Conservation (phyloP, 2,888 invertebrate genomes). For the Cosmia trapezina region DNA sequence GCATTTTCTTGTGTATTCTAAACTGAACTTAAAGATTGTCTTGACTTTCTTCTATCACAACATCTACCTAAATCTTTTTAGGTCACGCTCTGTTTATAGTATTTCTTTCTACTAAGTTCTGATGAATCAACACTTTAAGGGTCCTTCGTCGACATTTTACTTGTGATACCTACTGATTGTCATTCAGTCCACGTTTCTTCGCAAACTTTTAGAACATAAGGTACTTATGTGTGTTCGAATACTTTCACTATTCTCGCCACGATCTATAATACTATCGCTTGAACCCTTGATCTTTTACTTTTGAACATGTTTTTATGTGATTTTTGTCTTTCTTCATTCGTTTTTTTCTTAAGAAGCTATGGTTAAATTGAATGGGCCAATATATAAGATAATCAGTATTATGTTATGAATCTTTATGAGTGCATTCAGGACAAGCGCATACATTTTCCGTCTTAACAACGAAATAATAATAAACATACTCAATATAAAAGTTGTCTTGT, state of each 20-base stretch:
- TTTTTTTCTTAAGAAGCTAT: slow-evolving; percentile 6
- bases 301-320: slow-evolving; percentile 19
- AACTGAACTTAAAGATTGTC: neutral
- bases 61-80: neutral
- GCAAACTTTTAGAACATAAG: slow-evolving; percentile 34
- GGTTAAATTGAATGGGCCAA: slow-evolving; percentile 18
- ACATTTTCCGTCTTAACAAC: slow-evolving; percentile 22
- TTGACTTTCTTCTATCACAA: neutral
- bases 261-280: slow-evolving; percentile 36
- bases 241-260: slow-evolving; percentile 33
- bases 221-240: neutral
- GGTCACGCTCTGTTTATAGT: neutral
- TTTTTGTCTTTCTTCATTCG: neutral
- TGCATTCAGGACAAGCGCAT: neutral
- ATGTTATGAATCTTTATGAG: slow-evolving; percentile 39
- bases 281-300: slow-evolving; percentile 36
- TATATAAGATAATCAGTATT: slow-evolving; percentile 31
- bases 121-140: neutral
- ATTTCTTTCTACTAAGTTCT: neutral
- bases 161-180: neutral
- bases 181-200: slow-evolving; percentile 39
- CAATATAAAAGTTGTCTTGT: slow-evolving; percentile 33
- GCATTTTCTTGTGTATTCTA: neutral
- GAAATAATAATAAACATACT: slow-evolving; percentile 33
- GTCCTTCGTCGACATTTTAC: slow-evolving; percentile 6